Evolutionary conservation across 2,797 vertebrate genomes (phyloP).

Genomic region (Coreius guichenoti): DNA sequence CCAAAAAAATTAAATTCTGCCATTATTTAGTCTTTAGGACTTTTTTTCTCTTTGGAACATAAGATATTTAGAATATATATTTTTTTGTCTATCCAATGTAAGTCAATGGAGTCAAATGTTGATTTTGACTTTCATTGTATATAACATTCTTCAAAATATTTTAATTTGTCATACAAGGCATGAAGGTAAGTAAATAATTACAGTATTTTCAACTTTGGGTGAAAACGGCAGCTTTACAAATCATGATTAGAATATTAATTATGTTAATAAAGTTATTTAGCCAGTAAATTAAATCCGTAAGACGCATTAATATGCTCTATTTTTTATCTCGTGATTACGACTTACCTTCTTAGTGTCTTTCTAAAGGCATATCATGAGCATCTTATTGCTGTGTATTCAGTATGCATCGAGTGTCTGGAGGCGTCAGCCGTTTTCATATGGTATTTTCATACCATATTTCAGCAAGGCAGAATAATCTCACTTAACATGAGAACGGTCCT

Average conservation of each 20-base stretch:
- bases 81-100: not conserved
- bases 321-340: not conserved
- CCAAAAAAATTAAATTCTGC: not conserved
- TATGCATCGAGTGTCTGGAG: slow-evolving; percentile 80
- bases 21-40: not conserved
- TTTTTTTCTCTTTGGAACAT: not conserved
- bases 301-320: not conserved
- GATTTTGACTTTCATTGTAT: not conserved
- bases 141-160: not conserved
- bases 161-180: not conserved
- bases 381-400: slow-evolving; percentile 74
- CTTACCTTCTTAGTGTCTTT: not conserved
- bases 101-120: not conserved
- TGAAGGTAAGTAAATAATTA: not conserved
- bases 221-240: not conserved
- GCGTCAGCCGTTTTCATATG: slow-evolving; percentile 65
- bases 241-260: not conserved
- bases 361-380: slow-evolving; percentile 51
- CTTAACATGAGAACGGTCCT: slow-evolving; percentile 77
- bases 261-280: not conserved
- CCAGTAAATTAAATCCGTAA: not conserved
- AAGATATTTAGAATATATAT: not conserved
- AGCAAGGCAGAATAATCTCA: slow-evolving; percentile 78
- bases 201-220: not conserved
- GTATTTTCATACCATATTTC: slow-evolving; percentile 77